Evolutionary conservation across 2,888 invertebrate species (phyloP).

Genomic region (Trileptium ribeirensis): DNA sequence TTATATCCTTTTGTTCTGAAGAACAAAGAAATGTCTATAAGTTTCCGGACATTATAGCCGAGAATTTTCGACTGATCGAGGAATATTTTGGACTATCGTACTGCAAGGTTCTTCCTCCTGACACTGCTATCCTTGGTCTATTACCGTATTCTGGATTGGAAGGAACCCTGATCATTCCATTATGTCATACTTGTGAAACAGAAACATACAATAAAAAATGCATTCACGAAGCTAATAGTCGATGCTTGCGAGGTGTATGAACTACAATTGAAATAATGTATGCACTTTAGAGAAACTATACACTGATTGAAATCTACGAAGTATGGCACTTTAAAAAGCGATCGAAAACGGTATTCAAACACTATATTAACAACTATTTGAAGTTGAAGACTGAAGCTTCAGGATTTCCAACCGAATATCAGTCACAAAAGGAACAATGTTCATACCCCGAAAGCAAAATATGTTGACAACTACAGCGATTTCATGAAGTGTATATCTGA

Average conservation of each 20-base stretch:
- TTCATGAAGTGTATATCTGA: too few relatives aligned
- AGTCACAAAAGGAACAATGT: background rate
- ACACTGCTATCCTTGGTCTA: constrained; percentile 41
- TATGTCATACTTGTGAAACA: constrained; percentile 42
- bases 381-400: too few relatives aligned
- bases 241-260: too few relatives aligned
- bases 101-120: constrained; percentile 42
- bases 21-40: too few relatives aligned
- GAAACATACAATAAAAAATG: constrained; percentile 30
- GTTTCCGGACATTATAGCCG: constrained; percentile 19
- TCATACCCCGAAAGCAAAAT: background rate
- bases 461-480: background rate
- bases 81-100: constrained; percentile 38
- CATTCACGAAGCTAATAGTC: background rate
- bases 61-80: background rate
- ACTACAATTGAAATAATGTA: background rate
- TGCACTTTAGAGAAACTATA: too few relatives aligned
- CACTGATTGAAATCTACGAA: too few relatives aligned
- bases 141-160: constrained; percentile 39
- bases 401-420: too few relatives aligned
- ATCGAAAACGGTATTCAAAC: too few relatives aligned
- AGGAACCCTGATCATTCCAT: constrained; percentile 40
- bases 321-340: too few relatives aligned
- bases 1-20: too few relatives aligned
- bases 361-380: background rate